Percentiles rank a stretch among this genome's conserved stretches.
Evolutionary conservation across 2,888 invertebrate species (phyloP).

Genomic region (Cylloceria caligata): DNA sequence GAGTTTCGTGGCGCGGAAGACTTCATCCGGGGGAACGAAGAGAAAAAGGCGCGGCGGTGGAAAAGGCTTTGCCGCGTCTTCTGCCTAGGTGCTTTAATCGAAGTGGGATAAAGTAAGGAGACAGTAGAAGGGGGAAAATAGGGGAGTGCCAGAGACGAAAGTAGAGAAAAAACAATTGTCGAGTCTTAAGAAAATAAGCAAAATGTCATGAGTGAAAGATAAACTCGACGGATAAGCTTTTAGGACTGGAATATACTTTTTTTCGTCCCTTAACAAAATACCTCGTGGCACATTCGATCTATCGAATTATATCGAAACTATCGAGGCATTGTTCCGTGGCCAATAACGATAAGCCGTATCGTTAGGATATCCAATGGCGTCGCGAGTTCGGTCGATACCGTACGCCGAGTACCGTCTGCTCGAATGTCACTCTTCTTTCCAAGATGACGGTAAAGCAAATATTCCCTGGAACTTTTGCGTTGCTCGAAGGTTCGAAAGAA

Average conservation of each 20-base stretch:
- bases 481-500: slow-evolving; percentile 1
- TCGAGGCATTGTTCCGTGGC: background rate
- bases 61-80: slow-evolving; percentile 41
- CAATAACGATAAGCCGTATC: too few species aligned
- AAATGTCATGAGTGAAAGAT: slow-evolving; percentile 10
- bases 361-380: too few species aligned
- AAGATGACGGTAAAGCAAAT: background rate
- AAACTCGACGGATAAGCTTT: too few species aligned
- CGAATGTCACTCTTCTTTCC: background rate
- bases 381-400: too few species aligned
- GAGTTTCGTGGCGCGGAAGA: slow-evolving; percentile 64
- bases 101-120: slow-evolving; percentile 61
- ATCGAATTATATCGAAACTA: background rate
- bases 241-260: background rate
- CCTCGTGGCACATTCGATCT: background rate
- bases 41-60: slow-evolving; percentile 45
- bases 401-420: background rate
- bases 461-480: background rate
- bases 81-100: slow-evolving; percentile 74
- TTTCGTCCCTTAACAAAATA: background rate
- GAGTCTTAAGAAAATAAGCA: slow-evolving; percentile 34
- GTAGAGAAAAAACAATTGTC: slow-evolving; percentile 22
- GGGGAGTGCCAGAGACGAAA: slow-evolving; percentile 11
- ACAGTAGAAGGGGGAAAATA: slow-evolving; percentile 18
- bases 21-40: slow-evolving; percentile 33